Percentiles rank a stretch among this genome's conserved stretches.
phyloP scores from a whole-genome alignment of 1,140 invertebrate species.

The Lysiphlebus fabarum region DNA sequence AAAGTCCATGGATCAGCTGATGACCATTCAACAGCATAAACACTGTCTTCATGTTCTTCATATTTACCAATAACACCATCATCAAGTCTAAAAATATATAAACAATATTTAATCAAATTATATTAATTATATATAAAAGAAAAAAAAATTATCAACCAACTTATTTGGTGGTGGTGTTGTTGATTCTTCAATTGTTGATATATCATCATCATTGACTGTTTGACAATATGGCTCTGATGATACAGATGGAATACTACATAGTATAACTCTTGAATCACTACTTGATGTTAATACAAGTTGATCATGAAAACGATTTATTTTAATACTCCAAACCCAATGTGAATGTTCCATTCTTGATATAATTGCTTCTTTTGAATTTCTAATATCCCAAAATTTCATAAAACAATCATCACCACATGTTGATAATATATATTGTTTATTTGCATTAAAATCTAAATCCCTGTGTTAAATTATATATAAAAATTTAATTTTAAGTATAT shows the following conservation, averaged over 20 bases:
- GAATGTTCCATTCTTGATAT: slow-evolving; percentile 85
- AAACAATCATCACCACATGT: slow-evolving; percentile 94
- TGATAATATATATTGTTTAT: slow-evolving; percentile 89
- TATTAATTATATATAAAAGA: neutral
- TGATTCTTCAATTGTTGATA: slow-evolving; percentile 35
- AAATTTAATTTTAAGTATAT: too few relatives aligned
- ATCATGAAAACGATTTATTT: slow-evolving; percentile 95
- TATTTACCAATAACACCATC: slow-evolving; percentile 86
- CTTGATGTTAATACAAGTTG: slow-evolving; percentile 92
- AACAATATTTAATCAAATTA: slow-evolving; percentile 24
- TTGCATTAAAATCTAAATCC: slow-evolving; percentile 95
- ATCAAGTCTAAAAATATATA: slow-evolving; percentile 55
- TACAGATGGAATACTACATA: slow-evolving; percentile 82
- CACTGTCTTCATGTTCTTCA: slow-evolving; percentile 97
- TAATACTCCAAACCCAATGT: slow-evolving; percentile 94
- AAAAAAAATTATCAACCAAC: slow-evolving; percentile 30
- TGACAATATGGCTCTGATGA: slow-evolving; percentile 76
- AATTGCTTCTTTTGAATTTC: slow-evolving; percentile 75
- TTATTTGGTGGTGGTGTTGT: slow-evolving; percentile 32
- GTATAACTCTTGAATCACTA: slow-evolving; percentile 87
- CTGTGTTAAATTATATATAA: slow-evolving; percentile 46
- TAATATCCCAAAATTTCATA: slow-evolving; percentile 93
- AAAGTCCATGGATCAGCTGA: slow-evolving; percentile 96
- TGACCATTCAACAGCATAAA: slow-evolving; percentile 96
- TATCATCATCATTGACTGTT: slow-evolving; percentile 51